These are phyloP conservation scores for Paedocypris micromegethes DNA, from an alignment of 2,797 vertebrate species.

Conservation along the genomic window DNA sequence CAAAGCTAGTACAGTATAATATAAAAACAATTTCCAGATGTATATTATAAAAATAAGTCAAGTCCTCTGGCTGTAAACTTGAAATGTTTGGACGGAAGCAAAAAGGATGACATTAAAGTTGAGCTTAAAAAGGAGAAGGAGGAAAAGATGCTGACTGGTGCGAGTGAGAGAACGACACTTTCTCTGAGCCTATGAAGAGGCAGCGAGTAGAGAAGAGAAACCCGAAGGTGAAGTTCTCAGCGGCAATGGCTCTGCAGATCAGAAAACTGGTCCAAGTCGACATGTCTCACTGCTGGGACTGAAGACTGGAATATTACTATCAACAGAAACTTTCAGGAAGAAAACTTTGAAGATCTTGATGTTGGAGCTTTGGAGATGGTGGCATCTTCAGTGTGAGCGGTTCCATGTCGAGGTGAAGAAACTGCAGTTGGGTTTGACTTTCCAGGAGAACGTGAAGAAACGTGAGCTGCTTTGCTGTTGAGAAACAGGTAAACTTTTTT, in stretches of 20 bases:
- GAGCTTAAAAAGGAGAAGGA: not conserved
- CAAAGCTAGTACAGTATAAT: too few relatives aligned
- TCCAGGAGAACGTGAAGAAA: not conserved
- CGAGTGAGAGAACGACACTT: constrained; percentile 7
- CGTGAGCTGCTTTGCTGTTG: not conserved
- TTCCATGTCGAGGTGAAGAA: not conserved
- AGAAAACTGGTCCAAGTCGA: not conserved
- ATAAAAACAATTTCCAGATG: too few relatives aligned
- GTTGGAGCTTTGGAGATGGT: constrained; percentile 21
- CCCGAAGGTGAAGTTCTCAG: constrained; percentile 19
- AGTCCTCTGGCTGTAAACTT: too few relatives aligned
- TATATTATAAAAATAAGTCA: too few relatives aligned
- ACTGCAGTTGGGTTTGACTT: not conserved
- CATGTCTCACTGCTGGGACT: not conserved
- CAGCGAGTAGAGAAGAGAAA: constrained; percentile 25
- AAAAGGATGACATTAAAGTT: too few relatives aligned
- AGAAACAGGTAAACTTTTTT: not conserved
- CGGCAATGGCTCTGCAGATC: constrained; percentile 15
- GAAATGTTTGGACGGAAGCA: too few relatives aligned
- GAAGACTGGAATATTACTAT: not conserved
- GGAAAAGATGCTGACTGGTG: constrained; percentile 33
- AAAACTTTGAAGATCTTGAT: too few relatives aligned
- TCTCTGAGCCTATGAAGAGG: constrained; percentile 37
- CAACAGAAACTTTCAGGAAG: too few relatives aligned
- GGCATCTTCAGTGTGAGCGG: constrained; percentile 24